Base-by-base conservation (phyloP, 2,888 invertebrate species). In the Hirtodrosophila confusa region DNA sequence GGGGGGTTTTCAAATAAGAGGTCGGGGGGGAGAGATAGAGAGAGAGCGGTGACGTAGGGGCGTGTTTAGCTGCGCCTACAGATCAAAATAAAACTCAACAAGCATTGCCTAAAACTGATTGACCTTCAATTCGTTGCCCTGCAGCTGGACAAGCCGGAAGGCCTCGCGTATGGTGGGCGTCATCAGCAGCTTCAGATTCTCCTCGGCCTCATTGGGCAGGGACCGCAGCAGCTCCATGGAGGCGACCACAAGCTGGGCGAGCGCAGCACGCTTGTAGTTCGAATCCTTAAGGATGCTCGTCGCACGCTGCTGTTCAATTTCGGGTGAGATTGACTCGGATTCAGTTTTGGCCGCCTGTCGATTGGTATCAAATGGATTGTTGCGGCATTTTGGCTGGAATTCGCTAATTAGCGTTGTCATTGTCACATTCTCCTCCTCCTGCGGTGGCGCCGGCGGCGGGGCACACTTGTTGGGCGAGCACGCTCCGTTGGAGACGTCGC, bases 231-330 rank as follows among this genome's bases (percentile, higher is more conserved):
- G 93, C 89, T 97, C 97, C 89, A 98, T 94, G 72, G 96, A 95
- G 23, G 96, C 96, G 89, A 96, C 95, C 78, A 98, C 93, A 80
- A 97, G 95, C 90, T 98, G 97, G 29, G 96, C 95, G 92, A 97
- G 95, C 17, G 97, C 96, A 57, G 94, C 94, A 67, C 96, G 93
- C 88, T 96, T 96, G 12, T 97, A 96, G 88, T 97, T 97, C 54
- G 95, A 95, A 90, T 98, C 97, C 93, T 96, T 97, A 72, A 95
- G 94, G 67, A 97, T 96, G 84, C 97, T 97, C 47, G 95, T 93
- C 53, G 95, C 94, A 76, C 96, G 93, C 89, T 97, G 97, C 79
- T 95, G 95, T 85, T 96, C 96, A 56, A 97, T 96, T 91, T 96
- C 96, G 0, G 95, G 95, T 3, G 96, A 95, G 5, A 96, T 94